Conservation (phyloP, 2,797 vertebrate species). For the Takifugu rubripes region DNA sequence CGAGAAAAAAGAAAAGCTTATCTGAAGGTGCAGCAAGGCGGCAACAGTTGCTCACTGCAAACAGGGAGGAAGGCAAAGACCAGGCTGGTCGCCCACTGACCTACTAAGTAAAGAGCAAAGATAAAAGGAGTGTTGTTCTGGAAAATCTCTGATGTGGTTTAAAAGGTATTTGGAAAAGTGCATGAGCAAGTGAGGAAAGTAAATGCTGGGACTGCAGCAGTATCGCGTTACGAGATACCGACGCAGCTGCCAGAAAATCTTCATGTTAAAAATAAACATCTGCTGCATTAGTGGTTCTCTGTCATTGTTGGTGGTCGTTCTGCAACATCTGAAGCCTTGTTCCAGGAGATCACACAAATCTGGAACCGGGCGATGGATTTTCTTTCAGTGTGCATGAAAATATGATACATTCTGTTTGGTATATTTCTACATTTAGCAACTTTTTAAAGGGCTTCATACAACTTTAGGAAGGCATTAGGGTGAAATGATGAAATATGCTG, state of each 20-base stretch:
- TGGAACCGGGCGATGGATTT: neutral
- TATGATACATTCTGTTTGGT: no score
- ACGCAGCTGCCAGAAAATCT: slow-evolving; percentile 6
- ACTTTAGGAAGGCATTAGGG: no score
- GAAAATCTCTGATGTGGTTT: slow-evolving; percentile 50
- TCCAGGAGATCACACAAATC: neutral
- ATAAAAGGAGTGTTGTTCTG: slow-evolving; percentile 47
- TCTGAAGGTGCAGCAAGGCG: slow-evolving; percentile 40
- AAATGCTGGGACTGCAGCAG: slow-evolving; percentile 14
- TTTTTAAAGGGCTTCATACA: no score
- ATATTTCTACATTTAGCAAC: no score
- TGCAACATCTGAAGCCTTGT: neutral
- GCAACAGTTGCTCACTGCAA: slow-evolving; percentile 54
- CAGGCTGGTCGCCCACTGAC: slow-evolving; percentile 33
- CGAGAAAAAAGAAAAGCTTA: slow-evolving; percentile 46
- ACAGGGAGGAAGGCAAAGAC: slow-evolving; percentile 35
- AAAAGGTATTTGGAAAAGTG: slow-evolving; percentile 40
- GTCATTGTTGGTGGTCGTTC: slow-evolving; percentile 1
- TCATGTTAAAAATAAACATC: slow-evolving; percentile 1
- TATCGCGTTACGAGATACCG: slow-evolving; percentile 15
- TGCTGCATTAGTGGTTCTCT: slow-evolving; percentile 2
- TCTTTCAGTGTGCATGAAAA: neutral
- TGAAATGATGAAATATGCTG: no score
- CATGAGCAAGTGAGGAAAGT: slow-evolving; percentile 16
- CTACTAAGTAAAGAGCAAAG: slow-evolving; percentile 37